Conservation (phyloP, 2,797 vertebrate species). For the Liasis olivaceus region DNA sequence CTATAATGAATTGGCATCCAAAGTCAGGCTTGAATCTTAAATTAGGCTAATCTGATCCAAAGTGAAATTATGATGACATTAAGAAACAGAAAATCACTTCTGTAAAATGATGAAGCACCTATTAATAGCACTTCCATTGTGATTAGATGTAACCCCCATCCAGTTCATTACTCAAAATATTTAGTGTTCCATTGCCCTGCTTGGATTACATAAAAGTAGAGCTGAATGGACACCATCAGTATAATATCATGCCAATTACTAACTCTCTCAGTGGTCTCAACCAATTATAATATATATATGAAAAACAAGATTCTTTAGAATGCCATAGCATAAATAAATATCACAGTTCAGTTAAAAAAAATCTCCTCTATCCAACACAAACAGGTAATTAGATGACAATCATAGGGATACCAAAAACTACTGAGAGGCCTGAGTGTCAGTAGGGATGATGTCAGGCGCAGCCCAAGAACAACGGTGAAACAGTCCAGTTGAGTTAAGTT, state of each 20-base stretch:
- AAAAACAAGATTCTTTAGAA: background rate
- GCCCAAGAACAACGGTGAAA: no score
- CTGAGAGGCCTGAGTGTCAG: background rate
- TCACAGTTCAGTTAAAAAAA: background rate
- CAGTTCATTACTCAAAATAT: background rate
- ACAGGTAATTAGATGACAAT: background rate
- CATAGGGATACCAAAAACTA: no score
- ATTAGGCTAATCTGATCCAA: background rate
- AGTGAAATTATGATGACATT: background rate
- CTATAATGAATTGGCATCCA: background rate
- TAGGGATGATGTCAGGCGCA: background rate
- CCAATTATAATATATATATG: no score
- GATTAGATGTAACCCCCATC: background rate
- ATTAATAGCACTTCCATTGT: background rate
- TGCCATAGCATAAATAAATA: background rate
- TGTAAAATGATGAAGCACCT: background rate
- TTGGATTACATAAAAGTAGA: background rate
- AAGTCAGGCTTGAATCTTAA: background rate
- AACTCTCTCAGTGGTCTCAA: background rate
- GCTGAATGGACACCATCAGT: background rate
- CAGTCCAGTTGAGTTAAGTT: no score
- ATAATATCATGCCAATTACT: background rate
- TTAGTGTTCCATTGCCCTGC: background rate
- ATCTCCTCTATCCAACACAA: background rate
- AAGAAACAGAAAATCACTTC: background rate